These are phyloP conservation scores for Hippocampus mohnikei DNA, from an alignment of 2,113 vertebrate genomes.

Conservation along the genomic window DNA sequence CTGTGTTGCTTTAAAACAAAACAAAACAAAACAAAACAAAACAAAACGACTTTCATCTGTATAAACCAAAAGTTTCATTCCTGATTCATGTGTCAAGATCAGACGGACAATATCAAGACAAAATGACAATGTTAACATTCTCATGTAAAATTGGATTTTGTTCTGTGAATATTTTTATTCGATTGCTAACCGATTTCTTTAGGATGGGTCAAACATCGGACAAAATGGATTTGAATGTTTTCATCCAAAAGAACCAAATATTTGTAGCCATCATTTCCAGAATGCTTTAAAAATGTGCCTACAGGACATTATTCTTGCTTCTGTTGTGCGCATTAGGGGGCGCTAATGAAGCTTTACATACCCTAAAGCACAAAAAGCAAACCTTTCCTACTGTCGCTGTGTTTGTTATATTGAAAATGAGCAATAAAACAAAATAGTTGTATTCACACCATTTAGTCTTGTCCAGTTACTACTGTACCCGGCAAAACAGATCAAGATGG, in stretches of 20 bases:
- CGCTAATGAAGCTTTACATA: slow-evolving; percentile 3
- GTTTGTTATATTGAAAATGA: slow-evolving; percentile 34
- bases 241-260: neutral
- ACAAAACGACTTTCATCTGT: neutral
- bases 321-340: neutral
- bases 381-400: slow-evolving; percentile 3
- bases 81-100: neutral
- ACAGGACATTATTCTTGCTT: neutral
- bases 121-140: neutral
- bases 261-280: neutral
- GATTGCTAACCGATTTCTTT: too few relatives aligned
- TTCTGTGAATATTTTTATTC: too few relatives aligned
- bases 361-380: slow-evolving; percentile 21
- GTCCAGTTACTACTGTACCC: neutral
- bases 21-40: too few relatives aligned
- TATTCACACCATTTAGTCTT: slow-evolving; percentile 20
- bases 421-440: slow-evolving; percentile 39
- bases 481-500: neutral
- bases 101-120: neutral
- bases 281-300: neutral
- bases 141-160: neutral
- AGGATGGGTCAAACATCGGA: too few relatives aligned
- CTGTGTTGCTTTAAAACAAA: too few relatives aligned
- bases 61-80: neutral
- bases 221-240: too few relatives aligned